Conservation (phyloP, 2,113 vertebrate species). For the Pelusios castaneus region DNA sequence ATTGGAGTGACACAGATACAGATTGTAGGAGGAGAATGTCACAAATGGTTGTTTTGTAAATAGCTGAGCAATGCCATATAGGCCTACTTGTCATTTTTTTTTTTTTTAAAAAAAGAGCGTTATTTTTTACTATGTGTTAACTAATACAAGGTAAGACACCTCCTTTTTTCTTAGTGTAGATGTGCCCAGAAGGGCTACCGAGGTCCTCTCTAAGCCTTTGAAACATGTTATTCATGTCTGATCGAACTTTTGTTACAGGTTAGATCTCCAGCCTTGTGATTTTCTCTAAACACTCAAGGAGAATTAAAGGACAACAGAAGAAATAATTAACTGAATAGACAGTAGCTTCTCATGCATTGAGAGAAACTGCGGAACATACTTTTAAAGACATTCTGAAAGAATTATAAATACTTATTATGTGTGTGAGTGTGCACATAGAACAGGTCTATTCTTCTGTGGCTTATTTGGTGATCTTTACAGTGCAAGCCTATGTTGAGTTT, state of each 20-base stretch:
- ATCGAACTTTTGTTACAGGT: background rate
- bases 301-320: background rate
- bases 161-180: background rate
- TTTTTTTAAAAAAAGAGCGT: too few species aligned
- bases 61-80: background rate
- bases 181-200: background rate
- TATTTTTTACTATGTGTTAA: background rate
- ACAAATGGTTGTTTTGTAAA: background rate
- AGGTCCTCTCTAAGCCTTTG: background rate
- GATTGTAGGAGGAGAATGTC: too few species aligned
- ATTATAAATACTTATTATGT: background rate
- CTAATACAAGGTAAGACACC: background rate
- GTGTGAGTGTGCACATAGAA: background rate
- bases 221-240: background rate
- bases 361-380: background rate
- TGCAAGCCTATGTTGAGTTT: background rate
- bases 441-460: background rate
- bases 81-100: background rate
- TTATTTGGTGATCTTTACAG: background rate
- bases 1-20: too few species aligned
- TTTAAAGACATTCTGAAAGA: background rate
- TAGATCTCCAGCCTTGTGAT: background rate
- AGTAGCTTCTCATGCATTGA: background rate
- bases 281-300: background rate
- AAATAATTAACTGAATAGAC: background rate